A percentile compares a stretch with the other conserved stretches of the same genome.
These are phyloP conservation scores for Dolomedes plantarius DNA, from an alignment of 2,888 invertebrate species.

Conservation along the genomic window DNA sequence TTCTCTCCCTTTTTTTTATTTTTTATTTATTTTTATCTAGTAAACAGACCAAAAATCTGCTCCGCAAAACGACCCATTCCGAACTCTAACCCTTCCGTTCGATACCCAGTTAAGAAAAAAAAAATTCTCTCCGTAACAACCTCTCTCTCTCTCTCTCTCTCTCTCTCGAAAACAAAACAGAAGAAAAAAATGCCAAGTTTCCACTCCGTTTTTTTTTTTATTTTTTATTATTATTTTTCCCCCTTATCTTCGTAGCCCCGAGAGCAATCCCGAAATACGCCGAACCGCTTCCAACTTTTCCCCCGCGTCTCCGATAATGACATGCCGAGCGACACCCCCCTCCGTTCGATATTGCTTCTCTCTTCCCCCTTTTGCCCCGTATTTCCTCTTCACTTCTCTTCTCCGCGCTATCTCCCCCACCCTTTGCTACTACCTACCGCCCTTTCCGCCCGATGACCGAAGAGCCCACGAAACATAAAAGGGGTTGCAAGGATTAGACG, in stretches of 20 bases:
- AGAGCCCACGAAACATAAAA: slow-evolving; percentile 7
- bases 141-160: slow-evolving; percentile 14
- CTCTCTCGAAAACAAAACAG: slow-evolving; percentile 21
- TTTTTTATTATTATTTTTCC: no score
- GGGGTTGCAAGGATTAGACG: not conserved
- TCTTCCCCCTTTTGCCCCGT: slow-evolving; percentile 39
- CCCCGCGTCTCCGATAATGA: slow-evolving; percentile 58
- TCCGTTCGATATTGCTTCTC: slow-evolving; percentile 40
- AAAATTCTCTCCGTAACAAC: slow-evolving; percentile 16
- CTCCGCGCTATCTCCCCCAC: slow-evolving; percentile 2
- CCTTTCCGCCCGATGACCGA: slow-evolving; percentile 55
- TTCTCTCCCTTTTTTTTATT: not conserved
- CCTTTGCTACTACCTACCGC: slow-evolving; percentile 9
- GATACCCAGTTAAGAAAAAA: slow-evolving; percentile 13
- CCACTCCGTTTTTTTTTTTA: slow-evolving; percentile 3
- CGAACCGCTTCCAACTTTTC: slow-evolving; percentile 31
- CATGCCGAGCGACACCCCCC: slow-evolving; percentile 58
- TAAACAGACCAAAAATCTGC: slow-evolving; percentile 11
- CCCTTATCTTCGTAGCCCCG: slow-evolving; percentile 48
- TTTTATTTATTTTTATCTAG: slow-evolving; percentile 2
- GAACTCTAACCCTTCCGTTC: slow-evolving; percentile 12
- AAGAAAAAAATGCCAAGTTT: slow-evolving; percentile 26
- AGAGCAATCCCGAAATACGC: slow-evolving; percentile 18
- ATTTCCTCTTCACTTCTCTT: slow-evolving; percentile 21
- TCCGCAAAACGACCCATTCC: slow-evolving; percentile 13